Base-by-base conservation (phyloP, 2,797 vertebrate species). In the Enteromius unitaeniatus region DNA sequence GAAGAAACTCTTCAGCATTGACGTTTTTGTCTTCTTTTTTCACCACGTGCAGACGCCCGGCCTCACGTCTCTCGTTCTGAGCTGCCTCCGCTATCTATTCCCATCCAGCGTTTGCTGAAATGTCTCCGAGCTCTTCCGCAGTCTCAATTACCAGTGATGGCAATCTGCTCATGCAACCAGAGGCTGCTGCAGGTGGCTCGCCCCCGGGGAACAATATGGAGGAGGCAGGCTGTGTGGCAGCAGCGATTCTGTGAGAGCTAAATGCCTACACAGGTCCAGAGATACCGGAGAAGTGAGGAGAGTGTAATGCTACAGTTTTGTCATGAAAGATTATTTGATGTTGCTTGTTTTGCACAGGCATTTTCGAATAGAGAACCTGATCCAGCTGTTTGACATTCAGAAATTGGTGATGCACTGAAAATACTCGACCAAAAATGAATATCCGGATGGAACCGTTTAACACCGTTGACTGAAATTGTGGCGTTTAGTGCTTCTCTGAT, bases 111-210 rank as follows among this genome's bases (percentile, higher is more conserved):
- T 83, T 74, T 65, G 69, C 58, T 70, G 67, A 83, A 83, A 89
- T 84, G 75, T 87, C 82, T 86, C 62, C 15, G 69, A 88, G 86
- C 81, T 79, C 72, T 85, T 88, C 85, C 79, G 75, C 83, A 84
- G 73, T 88, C 83, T 88, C 84, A 88, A 79, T 87, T 87, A 88
- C 83, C 83, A 89, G 82, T 70, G 77, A 83, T 81, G 68, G 87
- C 86, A 89, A 88, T 87, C 87, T 86, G 81, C 84, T 88, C 82
- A 68, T 79, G 74, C 81, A 88, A 85, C 85, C 86, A 85, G 85
- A 69, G 78, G 78, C 84, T 83, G 62, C 68, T 79, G 72, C 87
- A 87, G 85, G 84, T 87, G 83, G 67, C 83, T 51, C 69, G 70
- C 83, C 83, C 73, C 69, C 68, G 40, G 82, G 86, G 84, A 87